Percentiles rank a stretch among this genome's conserved stretches.
phyloP scores from a whole-genome alignment of 2,888 invertebrate genomes.

The Xestia sexstrigata region DNA sequence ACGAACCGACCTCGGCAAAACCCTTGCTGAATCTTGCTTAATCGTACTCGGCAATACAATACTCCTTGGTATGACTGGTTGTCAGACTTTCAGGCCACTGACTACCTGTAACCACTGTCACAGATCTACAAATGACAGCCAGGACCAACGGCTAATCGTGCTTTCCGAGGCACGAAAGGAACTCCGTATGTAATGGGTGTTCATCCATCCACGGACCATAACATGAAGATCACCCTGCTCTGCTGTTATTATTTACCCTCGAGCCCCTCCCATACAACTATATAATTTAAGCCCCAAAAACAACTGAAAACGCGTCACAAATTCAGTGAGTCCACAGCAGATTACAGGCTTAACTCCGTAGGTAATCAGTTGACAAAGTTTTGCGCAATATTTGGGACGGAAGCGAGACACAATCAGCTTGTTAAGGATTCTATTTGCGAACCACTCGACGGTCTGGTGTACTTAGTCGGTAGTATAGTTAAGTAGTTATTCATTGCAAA shows the following conservation, averaged over 20 bases:
- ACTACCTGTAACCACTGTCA: too few relatives aligned
- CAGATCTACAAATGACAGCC: too few relatives aligned
- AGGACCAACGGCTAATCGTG: too few relatives aligned
- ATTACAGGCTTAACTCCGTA: conserved; percentile 36
- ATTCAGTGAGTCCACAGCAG: conserved; percentile 32
- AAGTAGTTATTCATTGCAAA: background rate
- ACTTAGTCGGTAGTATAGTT: background rate
- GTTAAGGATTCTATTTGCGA: conserved; percentile 35
- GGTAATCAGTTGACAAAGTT: conserved; percentile 39
- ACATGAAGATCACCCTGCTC: background rate
- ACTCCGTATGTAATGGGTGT: too few relatives aligned
- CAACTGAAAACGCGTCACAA: conserved; percentile 7
- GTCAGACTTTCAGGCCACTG: too few relatives aligned
- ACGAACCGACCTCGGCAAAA: background rate
- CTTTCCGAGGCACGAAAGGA: too few relatives aligned
- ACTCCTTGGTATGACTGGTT: too few relatives aligned
- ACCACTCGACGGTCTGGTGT: background rate
- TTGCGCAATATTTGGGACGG: conserved; percentile 36
- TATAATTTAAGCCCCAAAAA: background rate
- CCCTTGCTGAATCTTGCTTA: background rate
- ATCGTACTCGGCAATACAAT: too few relatives aligned
- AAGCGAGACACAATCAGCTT: conserved; percentile 32
- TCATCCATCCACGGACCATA: too few relatives aligned
- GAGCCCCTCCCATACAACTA: background rate
- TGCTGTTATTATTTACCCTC: background rate